Base-by-base conservation (phyloP, 1,140 invertebrate genomes). In the Drosophila pectinifera region DNA sequence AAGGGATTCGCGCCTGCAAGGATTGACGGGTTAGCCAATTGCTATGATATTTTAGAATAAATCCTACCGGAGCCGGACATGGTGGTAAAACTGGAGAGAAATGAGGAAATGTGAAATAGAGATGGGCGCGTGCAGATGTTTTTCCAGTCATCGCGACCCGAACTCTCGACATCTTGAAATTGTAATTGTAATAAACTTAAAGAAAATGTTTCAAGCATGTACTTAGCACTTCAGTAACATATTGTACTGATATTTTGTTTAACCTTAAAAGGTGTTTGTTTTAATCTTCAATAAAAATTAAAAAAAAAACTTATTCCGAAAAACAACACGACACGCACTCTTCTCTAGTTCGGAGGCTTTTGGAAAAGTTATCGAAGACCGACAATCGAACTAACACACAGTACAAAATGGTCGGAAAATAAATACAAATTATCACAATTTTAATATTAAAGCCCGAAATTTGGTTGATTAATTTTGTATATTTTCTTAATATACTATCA, bases 1-100 rank as follows among this genome's bases (percentile, higher is more conserved):
- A 95, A 98, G 14, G 96, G 96, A 93, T 97, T 97, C 63, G 92
- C 80, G 51, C 86, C 95, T 96, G 57, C 18, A 72, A 63, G 42
- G 20, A 8, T 16, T 2, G 13, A 13, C 7, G 4, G 10, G 39
- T 83, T 65, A 77, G 39, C 39, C 26, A 1, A 16, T 16, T 7
- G 3, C 3, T 26, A 0, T 13, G 2, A 10, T 13, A 20, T 38
- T 53, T 13, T 13, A 14, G 8, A n/a, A 14, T n/a, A 55, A 55
- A 26, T 48, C 48, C 3, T 38, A 74, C 72, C 26, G 49, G 49
- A 74, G 56, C 39, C 49, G 58, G 70, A 51, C 72, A 74, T 74
- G 43, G 51, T n/a, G 41, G 16, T 10, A 3, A 24, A 69, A 39
- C 68, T 69, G 18, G 13, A 26, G 36, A 49, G 51, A 42, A 49